Percentiles rank a stretch among this genome's conserved stretches.
Evolutionary conservation across 2,888 invertebrate genomes (phyloP).

Genomic region (Lithosia quadra): DNA sequence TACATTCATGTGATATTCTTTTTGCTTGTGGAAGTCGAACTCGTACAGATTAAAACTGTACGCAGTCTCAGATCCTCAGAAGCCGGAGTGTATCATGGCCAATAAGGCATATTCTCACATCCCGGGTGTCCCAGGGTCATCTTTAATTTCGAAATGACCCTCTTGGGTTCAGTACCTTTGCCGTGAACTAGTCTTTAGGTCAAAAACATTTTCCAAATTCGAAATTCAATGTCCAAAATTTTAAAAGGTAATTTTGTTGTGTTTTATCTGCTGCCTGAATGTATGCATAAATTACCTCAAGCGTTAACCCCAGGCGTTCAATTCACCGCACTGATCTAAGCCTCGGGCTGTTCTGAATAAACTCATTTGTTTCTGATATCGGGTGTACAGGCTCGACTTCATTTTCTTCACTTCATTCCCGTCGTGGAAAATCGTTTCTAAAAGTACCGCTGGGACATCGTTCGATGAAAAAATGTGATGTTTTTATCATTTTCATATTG

Average conservation of each 20-base stretch:
- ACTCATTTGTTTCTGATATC: conserved; percentile 68
- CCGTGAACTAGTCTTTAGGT: no score
- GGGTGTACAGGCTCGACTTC: conserved; percentile 57
- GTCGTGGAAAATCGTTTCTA: conserved; percentile 58
- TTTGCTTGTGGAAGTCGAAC: no score
- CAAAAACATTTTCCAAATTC: not conserved
- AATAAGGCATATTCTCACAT: no score
- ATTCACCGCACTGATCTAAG: conserved; percentile 37
- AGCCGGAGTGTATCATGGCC: no score
- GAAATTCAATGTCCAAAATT: not conserved
- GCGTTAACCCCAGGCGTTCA: conserved; percentile 27
- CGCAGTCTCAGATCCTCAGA: no score
- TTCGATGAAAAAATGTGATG: not conserved
- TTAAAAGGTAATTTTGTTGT: not conserved
- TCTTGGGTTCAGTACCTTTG: no score
- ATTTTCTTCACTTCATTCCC: conserved; percentile 64
- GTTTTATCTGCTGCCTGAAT: conserved; percentile 2
- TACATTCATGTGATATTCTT: not conserved
- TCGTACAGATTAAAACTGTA: no score
- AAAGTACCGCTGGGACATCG: conserved; percentile 20
- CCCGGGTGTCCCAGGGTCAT: no score
- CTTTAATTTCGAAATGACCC: no score
- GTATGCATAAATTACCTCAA: not conserved
- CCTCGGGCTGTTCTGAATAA: conserved; percentile 55
- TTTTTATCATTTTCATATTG: not conserved